Conservation (phyloP, 2,797 vertebrate species). For the Mormyrus proboscirostris region DNA sequence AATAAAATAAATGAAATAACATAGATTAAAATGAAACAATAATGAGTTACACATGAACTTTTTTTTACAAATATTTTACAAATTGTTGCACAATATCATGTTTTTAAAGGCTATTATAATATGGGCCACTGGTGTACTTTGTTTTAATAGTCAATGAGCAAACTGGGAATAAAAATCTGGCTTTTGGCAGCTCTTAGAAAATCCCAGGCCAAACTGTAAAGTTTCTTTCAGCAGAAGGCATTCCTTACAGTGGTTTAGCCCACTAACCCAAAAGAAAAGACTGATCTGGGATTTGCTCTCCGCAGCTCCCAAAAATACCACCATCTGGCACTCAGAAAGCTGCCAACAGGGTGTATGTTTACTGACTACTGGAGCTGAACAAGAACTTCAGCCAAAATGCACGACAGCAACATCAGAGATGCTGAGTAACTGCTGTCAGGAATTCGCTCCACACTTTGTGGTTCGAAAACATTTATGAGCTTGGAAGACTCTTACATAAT, state of each 20-base stretch:
- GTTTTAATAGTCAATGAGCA: neutral
- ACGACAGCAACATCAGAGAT: neutral
- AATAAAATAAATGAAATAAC: neutral
- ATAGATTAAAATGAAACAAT: neutral
- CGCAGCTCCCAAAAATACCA: neutral
- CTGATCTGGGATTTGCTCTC: neutral
- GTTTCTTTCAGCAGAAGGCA: neutral
- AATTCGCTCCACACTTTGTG: neutral
- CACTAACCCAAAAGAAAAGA: neutral
- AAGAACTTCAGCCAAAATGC: neutral
- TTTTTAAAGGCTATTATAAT: neutral
- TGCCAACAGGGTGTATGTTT: neutral
- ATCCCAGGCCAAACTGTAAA: neutral
- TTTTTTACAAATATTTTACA: neutral
- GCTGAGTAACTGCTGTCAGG: neutral
- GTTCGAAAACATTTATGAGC: neutral
- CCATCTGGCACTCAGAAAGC: neutral
- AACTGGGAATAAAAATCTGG: neutral
- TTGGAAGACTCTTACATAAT: neutral
- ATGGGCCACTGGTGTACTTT: neutral
- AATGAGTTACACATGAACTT: neutral
- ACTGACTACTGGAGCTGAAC: neutral
- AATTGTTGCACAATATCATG: neutral
- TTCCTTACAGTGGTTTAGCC: neutral
- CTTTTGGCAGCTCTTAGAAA: neutral